Base-by-base conservation (phyloP, 2,888 invertebrate species). In the Crepidodera aurea region DNA sequence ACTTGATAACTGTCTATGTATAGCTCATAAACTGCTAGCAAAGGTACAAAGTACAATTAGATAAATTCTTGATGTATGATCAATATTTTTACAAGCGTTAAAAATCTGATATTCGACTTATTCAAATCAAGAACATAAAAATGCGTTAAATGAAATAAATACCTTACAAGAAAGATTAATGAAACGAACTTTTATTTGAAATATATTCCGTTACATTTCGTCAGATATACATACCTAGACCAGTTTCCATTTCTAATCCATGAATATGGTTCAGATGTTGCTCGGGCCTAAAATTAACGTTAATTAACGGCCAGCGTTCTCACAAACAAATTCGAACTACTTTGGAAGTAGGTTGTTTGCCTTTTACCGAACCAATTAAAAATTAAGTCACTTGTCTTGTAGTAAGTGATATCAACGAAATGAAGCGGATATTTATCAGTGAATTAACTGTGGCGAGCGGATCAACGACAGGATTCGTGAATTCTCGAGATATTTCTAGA, bases 291-390 rank as follows among this genome's bases (percentile, higher is more conserved):
- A 46, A 46, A 46, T 51, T 19, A 51, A 37, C 51, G 34, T 51
- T 37, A 51, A 51, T 51, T 51, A 51, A 51, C 51, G 50, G 37
- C 37, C 32, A 44, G 13, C 12, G 42, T 37, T 42, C 51, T 51
- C 51, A 51, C 54, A 54, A 42, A 54, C 54, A 54, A 54, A 54
- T 54, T 54, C 54, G 42, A 54, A 29, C 54, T 42, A 54, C 16
- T 54, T 42, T 53, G 44, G 42, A 51, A 60, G 53, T 53, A 60
- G 60, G 60, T 48, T 46, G 53, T 53, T 53, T 53, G 27, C 51
- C 60, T 60, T 60, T 60, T 60, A 60, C 60, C 37, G 60, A 19
- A 46, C 27, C 60, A 59, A 59, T 60, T 60, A 60, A 60, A 60
- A 60, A 60, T 59, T 59, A 59, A 59, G 59, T 46, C 60, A 60